phyloP scores from a whole-genome alignment of 2,113 vertebrate species.

The Austrofundulus limnaeus region DNA sequence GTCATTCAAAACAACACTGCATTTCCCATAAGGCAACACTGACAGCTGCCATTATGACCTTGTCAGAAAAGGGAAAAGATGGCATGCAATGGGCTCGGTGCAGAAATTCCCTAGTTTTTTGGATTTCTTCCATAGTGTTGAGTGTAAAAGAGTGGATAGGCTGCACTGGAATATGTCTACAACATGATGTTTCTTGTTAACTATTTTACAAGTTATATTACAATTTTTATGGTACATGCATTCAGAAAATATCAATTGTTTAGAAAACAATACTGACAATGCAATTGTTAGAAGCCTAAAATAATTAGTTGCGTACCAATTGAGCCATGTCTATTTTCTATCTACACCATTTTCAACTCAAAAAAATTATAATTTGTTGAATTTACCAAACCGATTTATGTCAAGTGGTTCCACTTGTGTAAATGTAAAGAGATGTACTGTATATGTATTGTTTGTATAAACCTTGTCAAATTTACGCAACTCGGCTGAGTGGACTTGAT shows the following conservation, averaged over 20 bases:
- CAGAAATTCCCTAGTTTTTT: constrained; percentile 27
- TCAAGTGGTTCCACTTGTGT: too few species aligned
- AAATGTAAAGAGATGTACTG: too few species aligned
- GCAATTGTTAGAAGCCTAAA: constrained; percentile 17
- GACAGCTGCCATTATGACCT: constrained; percentile 67
- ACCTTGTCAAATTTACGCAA: too few species aligned
- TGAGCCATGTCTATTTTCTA: too few species aligned
- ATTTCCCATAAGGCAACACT: constrained; percentile 61
- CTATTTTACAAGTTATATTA: constrained; percentile 1
- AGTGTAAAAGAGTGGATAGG: constrained; percentile 24
- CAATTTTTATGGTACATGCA: constrained; percentile 52
- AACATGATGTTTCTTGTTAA: constrained; percentile 20
- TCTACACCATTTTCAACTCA: too few species aligned
- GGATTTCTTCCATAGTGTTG: constrained; percentile 2
- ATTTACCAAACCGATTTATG: too few species aligned
- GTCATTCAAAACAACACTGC: constrained; percentile 61
- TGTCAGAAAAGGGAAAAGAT: constrained; percentile 55
- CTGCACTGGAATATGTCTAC: constrained; percentile 46
- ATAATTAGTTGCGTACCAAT: constrained; percentile 32
- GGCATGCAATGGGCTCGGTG: constrained; percentile 7
- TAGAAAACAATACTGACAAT: background rate
- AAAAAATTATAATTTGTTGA: too few species aligned
- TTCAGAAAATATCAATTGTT: constrained; percentile 12
- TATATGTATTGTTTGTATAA: too few species aligned
- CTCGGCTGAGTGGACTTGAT: too few species aligned